Evolutionary conservation across 2,888 invertebrate genomes (phyloP).

Genomic region (Spodoptera littoralis): DNA sequence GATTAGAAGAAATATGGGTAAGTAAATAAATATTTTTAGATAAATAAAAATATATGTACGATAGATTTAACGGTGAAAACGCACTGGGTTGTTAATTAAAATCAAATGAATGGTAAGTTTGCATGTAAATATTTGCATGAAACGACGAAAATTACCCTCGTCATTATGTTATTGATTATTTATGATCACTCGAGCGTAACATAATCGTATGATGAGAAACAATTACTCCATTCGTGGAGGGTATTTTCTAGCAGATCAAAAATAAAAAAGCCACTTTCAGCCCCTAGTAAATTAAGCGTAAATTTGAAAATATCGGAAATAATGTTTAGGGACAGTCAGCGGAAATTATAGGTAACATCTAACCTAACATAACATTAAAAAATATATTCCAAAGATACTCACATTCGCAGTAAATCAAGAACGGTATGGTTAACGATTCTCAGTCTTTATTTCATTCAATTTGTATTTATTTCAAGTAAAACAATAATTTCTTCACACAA

Average conservation of each 20-base stretch:
- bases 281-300: conserved; percentile 82
- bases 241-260: conserved; percentile 66
- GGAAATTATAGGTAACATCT: conserved; percentile 81
- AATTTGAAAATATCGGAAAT: conserved; percentile 70
- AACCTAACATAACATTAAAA: conserved; percentile 79
- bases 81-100: conserved; percentile 20
- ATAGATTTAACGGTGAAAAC: conserved; percentile 32
- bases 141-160: conserved; percentile 52
- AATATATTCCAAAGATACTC: conserved; percentile 69
- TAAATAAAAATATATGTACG: conserved; percentile 14
- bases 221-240: conserved; percentile 51
- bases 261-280: conserved; percentile 82
- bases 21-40: conserved; percentile 17
- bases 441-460: conserved; percentile 48
- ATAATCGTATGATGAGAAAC: conserved; percentile 51
- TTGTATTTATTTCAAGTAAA: conserved; percentile 33
- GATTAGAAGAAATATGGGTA: not conserved
- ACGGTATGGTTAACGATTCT: conserved; percentile 44
- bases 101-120: conserved; percentile 32
- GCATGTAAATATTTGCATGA: conserved; percentile 53
- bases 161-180: conserved; percentile 68
- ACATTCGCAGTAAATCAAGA: conserved; percentile 67
- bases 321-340: conserved; percentile 82
- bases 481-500: conserved; percentile 50
- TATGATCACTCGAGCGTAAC: conserved; percentile 63